Conservation (phyloP, 2,113 vertebrate genomes). For the Tinamus guttatus region DNA sequence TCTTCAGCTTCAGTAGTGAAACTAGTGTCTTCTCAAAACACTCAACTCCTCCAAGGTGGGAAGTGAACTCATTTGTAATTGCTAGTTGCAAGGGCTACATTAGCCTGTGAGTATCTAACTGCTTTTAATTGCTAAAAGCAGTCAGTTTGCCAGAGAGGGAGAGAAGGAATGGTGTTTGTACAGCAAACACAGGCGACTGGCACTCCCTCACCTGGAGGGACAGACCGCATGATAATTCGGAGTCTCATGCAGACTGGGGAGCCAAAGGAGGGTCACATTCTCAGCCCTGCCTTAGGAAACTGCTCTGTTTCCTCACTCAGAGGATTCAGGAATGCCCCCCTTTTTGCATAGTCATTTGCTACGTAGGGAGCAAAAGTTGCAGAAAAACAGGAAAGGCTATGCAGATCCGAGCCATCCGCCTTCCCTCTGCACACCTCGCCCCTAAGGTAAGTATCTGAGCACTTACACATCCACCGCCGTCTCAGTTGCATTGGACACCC, state of each 20-base stretch:
- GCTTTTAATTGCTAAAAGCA: constrained; percentile 37
- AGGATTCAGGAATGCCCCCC: not conserved
- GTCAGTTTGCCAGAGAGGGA: not conserved
- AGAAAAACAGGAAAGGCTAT: not conserved
- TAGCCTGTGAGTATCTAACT: not conserved
- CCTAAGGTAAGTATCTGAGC: not conserved
- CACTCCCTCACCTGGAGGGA: not conserved
- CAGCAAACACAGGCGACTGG: not conserved
- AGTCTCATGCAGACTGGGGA: not conserved
- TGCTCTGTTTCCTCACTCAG: not conserved
- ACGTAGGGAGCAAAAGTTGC: not conserved
- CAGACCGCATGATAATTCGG: fast-evolving
- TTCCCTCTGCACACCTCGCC: not conserved
- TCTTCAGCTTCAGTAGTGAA: not conserved
- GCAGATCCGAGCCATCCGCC: not conserved
- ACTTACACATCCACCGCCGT: not conserved
- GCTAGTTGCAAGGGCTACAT: not conserved
- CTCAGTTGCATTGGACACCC: not conserved
- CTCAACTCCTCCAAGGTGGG: not conserved
- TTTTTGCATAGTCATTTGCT: not conserved
- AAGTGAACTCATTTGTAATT: constrained; percentile 31
- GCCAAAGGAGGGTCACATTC: not conserved
- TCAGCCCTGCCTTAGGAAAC: not conserved
- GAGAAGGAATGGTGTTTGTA: not conserved
- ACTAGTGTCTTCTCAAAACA: fast-evolving